A percentile compares a stretch with the other conserved stretches of the same genome.
These are phyloP conservation scores for Drosophila elegans DNA, from an alignment of 1,140 invertebrate species.

Conservation along the genomic window DNA sequence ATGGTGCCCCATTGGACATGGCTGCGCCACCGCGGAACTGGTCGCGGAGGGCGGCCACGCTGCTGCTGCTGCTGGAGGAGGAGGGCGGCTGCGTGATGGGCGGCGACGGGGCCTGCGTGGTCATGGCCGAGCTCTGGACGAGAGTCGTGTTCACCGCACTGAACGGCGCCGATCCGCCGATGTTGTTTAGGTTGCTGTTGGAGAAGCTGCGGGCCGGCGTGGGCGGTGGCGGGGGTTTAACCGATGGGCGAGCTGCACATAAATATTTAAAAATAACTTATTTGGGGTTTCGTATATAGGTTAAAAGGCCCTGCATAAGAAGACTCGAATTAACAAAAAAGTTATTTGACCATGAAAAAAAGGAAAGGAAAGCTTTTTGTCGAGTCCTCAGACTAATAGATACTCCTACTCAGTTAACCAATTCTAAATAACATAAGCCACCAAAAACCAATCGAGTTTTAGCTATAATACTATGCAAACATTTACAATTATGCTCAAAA, in stretches of 20 bases:
- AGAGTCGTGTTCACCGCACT: constrained; percentile 72
- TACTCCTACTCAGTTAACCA: no score
- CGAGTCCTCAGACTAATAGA: no score
- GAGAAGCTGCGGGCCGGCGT: constrained; percentile 82
- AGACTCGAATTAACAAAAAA: no score
- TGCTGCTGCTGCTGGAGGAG: constrained; percentile 69
- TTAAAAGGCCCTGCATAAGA: no score
- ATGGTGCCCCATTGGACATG: constrained; percentile 45
- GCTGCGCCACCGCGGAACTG: constrained; percentile 62
- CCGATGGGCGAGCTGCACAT: constrained; percentile 68
- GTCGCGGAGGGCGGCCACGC: constrained; percentile 74
- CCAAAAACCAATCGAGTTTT: no score
- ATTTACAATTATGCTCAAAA: no score
- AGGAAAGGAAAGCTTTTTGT: no score
- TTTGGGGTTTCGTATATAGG: no score
- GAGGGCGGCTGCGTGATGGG: constrained; percentile 66
- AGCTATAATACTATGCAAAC: no score
- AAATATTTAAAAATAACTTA: background rate
- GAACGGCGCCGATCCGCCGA: constrained; percentile 37
- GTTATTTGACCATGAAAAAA: no score
- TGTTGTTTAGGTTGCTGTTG: constrained; percentile 78
- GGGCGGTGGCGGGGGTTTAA: constrained; percentile 82
- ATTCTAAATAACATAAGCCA: no score
- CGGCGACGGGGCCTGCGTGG: constrained; percentile 52
- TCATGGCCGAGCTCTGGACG: constrained; percentile 57